Evolutionary conservation across 2,113 vertebrate species (phyloP), one percentile per base, ranked within the genome.

Genomic region (Lichenostomus cassidix): DNA sequence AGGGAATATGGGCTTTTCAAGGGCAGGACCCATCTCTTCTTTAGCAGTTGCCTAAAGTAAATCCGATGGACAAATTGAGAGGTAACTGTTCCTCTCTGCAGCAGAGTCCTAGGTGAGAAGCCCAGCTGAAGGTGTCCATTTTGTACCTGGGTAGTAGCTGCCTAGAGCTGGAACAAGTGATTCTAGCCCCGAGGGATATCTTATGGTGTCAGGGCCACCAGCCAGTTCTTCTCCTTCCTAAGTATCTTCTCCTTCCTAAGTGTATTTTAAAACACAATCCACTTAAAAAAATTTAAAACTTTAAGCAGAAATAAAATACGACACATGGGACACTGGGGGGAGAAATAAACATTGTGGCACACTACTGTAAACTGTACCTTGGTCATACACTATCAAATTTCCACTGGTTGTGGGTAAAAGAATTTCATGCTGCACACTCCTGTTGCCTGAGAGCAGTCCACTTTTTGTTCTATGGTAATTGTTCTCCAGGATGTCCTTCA

Each of bases 341-440:
- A 90, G n/a, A 83, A 78, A 78, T 22, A 77, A 90, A 63, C n/a
- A 52, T 49, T 42, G 28, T 39, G 37, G 31, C n/a, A 27, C 7
- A 2, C 28, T 58, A 39, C 44, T 63, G 24, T 47, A 91, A 83
- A 64, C 56, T 56, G 56, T 96, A 99, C 99, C 99, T 98, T 96
- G 97, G 73, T 99, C 98, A 50, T 99, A 96, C 67, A 99, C 98
- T n/a, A 98, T 97, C 62, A 98, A 88, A 92, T 87, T 98, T 49
- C 98, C 98, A 83, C 98, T 98, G 16, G 98, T 98, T 95, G 97
- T 92, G 50, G 98, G 98, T 50, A 97, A 93, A 64, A 69, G 59
- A 0, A 8, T 44, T 42, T 90, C 79, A n/a, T 76, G 74, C 41
- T 89, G 58, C 65, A 15, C 0, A 0, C 76, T 97, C 70, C 84